A percentile compares a stretch with the other conserved stretches of the same genome.
Evolutionary conservation across 2,888 invertebrate genomes (phyloP).

Genomic region (Cryptocheilus praepositus): DNA sequence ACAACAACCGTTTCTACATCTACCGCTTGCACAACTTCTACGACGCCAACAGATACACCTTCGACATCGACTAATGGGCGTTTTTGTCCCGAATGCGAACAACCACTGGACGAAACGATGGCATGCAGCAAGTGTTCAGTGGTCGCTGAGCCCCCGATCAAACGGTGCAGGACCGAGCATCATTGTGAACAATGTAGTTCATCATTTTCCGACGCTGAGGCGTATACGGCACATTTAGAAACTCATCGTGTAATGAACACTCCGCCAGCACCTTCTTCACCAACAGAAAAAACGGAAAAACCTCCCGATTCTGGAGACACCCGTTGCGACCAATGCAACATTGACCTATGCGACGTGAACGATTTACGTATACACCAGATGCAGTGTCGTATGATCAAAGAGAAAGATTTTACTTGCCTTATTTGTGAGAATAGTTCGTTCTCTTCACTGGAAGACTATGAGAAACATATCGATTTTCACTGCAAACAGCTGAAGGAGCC

Average conservation of each 20-base stretch:
- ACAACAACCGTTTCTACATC: neutral
- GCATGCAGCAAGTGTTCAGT: neutral
- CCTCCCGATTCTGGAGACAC: too few species aligned
- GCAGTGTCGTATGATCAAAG: conserved; percentile 17
- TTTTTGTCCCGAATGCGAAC: neutral
- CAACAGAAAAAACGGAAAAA: too few species aligned
- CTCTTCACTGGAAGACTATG: conserved; percentile 30
- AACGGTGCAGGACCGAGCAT: neutral
- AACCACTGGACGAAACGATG: neutral
- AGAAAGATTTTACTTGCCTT: conserved; percentile 31
- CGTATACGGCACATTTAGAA: conserved; percentile 2
- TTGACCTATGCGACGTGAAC: neutral
- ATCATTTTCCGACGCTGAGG: neutral
- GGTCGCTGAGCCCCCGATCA: neutral
- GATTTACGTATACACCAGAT: conserved; percentile 4
- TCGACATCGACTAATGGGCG: neutral
- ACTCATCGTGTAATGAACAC: neutral
- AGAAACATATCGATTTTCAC: conserved; percentile 28
- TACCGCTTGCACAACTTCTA: too few species aligned
- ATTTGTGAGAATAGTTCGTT: conserved; percentile 26
- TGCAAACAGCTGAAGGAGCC: conserved; percentile 32
- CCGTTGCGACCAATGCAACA: neutral
- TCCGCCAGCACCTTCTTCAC: too few species aligned
- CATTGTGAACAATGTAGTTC: conserved; percentile 2
- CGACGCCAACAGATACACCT: neutral